Conservation (phyloP, 2,888 invertebrate genomes). For the Melanophora roralis region DNA sequence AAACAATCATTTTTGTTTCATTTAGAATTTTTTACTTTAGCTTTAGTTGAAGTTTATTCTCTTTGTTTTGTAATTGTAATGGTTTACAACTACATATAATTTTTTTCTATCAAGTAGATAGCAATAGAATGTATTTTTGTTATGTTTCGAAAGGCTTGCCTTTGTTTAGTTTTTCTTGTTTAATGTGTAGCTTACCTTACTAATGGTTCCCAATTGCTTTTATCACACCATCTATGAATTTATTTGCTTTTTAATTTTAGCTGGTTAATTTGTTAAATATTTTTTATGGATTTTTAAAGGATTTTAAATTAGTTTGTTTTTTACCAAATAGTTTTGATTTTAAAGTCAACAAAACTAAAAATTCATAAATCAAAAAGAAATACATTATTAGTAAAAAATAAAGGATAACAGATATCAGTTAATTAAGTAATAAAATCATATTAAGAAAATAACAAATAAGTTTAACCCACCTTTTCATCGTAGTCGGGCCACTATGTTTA, state of each 20-base stretch:
- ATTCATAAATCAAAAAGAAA: conserved; percentile 23
- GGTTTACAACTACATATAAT: conserved; percentile 37
- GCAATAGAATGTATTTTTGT: neutral
- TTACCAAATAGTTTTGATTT: conserved; percentile 50
- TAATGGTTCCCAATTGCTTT: conserved; percentile 78
- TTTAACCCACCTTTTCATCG: conserved; percentile 49
- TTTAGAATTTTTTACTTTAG: conserved; percentile 28
- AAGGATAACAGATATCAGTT: conserved; percentile 19
- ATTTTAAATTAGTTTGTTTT: conserved; percentile 7
- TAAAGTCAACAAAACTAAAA: conserved; percentile 48
- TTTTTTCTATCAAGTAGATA: neutral
- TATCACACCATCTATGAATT: conserved; percentile 74
- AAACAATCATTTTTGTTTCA: conserved; percentile 38
- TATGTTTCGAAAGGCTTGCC: conserved; percentile 22
- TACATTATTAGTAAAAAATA: neutral
- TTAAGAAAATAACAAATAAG: neutral
- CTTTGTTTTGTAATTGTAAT: conserved; percentile 18
- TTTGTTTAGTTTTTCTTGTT: conserved; percentile 69
- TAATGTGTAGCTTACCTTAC: conserved; percentile 78
- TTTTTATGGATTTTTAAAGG: conserved; percentile 4
- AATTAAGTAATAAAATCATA: neutral
- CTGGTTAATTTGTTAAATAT: neutral
- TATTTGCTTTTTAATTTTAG: conserved; percentile 7
- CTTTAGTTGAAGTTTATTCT: neutral
- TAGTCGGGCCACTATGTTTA: conserved; percentile 30